phyloP scores from a whole-genome alignment of 2,888 invertebrate genomes.

The Scelioninae gen. 1 region DNA sequence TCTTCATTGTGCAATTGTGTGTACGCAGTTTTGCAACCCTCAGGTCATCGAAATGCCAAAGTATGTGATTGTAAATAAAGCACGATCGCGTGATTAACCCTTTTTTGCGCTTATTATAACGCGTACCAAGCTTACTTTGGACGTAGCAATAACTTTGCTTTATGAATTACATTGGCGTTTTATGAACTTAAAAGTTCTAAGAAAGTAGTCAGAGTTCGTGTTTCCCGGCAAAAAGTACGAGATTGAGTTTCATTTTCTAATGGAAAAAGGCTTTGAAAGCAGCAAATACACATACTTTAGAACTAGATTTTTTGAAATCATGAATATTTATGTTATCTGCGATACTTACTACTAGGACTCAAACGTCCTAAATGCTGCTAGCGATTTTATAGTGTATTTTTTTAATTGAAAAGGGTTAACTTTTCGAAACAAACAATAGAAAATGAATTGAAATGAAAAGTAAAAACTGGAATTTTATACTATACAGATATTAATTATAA shows the following conservation, averaged over 20 bases:
- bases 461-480: too few relatives aligned
- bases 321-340: too few relatives aligned
- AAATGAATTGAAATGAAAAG: too few relatives aligned
- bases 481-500: too few relatives aligned
- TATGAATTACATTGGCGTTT: constrained; percentile 17
- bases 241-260: constrained; percentile 19
- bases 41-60: constrained; percentile 75
- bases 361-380: too few relatives aligned
- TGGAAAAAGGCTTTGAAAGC: constrained; percentile 16
- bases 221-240: not conserved
- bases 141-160: constrained; percentile 11
- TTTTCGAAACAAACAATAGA: too few relatives aligned
- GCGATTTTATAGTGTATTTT: too few relatives aligned
- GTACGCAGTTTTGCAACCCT: constrained; percentile 49
- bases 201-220: constrained; percentile 18
- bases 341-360: too few relatives aligned
- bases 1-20: not conserved
- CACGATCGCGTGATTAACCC: constrained; percentile 45
- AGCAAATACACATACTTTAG: not conserved
- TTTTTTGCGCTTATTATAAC: constrained; percentile 22
- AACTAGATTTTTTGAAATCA: too few relatives aligned
- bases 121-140: not conserved
- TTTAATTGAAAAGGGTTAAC: too few relatives aligned
- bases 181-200: constrained; percentile 9
- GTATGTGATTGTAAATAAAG: constrained; percentile 58